Conservation (phyloP, 2,113 vertebrate genomes). For the Xiphophorus couchianus region DNA sequence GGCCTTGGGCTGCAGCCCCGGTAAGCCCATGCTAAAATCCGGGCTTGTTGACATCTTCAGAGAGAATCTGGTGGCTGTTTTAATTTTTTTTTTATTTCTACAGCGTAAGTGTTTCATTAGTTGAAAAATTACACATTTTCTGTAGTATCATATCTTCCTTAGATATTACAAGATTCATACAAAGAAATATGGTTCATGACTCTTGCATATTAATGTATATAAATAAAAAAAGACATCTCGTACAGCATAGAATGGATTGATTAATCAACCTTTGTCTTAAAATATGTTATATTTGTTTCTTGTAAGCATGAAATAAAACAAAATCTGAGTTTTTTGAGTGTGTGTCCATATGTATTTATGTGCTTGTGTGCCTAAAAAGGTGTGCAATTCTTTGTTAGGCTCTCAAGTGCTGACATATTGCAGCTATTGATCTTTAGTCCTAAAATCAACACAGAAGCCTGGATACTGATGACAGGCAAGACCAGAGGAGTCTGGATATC, state of each 20-base stretch:
- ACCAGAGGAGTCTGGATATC: slow-evolving; percentile 58
- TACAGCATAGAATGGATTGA: not conserved
- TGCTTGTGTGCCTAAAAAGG: slow-evolving; percentile 73
- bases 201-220: not conserved
- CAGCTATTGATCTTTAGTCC: slow-evolving; percentile 77
- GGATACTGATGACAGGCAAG: slow-evolving; percentile 72
- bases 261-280: not conserved
- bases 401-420: slow-evolving; percentile 78
- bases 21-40: no score
- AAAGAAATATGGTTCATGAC: not conserved
- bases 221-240: not conserved
- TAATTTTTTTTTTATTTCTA: no score
- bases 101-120: no score
- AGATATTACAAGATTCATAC: no score
- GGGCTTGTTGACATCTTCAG: no score
- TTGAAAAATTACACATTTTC: not conserved
- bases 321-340: slow-evolving; percentile 7
- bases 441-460: slow-evolving; percentile 77
- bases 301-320: not conserved
- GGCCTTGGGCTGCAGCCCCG: no score
- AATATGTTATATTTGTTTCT: not conserved
- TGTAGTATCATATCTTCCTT: not conserved
- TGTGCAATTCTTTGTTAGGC: slow-evolving; percentile 75
- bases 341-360: slow-evolving; percentile 59
- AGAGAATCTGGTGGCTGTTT: no score